phyloP scores from a whole-genome alignment of 2,888 invertebrate genomes.

The Halocaridina rubra region DNA sequence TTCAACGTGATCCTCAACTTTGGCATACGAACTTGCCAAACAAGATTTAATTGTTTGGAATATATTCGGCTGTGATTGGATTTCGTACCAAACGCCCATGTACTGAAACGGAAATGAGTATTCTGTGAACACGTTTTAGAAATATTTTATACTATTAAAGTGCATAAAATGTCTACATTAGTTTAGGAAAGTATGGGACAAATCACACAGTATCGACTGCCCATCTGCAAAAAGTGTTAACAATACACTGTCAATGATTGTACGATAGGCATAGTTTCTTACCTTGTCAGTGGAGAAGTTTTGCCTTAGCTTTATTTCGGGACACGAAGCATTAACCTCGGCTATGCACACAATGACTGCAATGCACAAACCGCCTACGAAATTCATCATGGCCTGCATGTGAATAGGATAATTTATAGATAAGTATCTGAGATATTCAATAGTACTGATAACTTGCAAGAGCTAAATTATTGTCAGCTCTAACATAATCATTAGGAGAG shows the following conservation, averaged over 20 bases:
- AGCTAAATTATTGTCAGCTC: too few relatives aligned
- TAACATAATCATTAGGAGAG: too few relatives aligned
- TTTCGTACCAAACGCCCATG: constrained; percentile 25
- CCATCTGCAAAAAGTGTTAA: neutral
- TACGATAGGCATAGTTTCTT: neutral
- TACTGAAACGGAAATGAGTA: neutral
- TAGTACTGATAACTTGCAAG: too few relatives aligned
- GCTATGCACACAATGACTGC: too few relatives aligned
- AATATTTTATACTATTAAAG: too few relatives aligned
- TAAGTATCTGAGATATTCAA: too few relatives aligned
- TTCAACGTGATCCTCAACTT: neutral
- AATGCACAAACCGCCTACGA: too few relatives aligned
- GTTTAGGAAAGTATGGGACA: neutral
- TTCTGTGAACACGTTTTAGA: neutral
- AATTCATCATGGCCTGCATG: too few relatives aligned
- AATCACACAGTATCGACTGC: neutral
- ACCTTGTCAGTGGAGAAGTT: constrained; percentile 4
- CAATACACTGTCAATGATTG: neutral
- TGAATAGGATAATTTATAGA: too few relatives aligned
- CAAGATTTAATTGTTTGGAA: constrained; percentile 28
- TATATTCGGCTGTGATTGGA: constrained; percentile 15
- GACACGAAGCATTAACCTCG: neutral
- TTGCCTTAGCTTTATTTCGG: neutral
- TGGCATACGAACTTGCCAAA: neutral
- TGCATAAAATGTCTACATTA: neutral